Evolutionary conservation across 2,888 invertebrate species (phyloP).

Genomic region (Drosophila hawaiiensis): DNA sequence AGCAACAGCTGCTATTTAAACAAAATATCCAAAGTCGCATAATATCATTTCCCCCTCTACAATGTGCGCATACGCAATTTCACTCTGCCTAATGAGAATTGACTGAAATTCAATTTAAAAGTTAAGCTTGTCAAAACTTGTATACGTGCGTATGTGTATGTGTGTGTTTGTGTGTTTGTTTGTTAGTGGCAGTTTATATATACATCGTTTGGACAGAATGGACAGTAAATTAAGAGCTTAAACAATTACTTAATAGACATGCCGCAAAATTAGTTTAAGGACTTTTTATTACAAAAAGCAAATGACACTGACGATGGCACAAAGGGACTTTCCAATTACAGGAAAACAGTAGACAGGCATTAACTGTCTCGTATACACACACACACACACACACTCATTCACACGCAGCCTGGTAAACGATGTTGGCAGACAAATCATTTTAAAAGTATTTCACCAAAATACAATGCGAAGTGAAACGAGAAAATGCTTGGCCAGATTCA

Average conservation of each 20-base stretch:
- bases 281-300: slow-evolving; percentile 47
- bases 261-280: slow-evolving; percentile 79
- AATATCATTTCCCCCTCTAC: neutral
- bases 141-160: slow-evolving; percentile 6
- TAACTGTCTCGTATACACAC: slow-evolving; percentile 30
- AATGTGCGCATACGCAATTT: slow-evolving; percentile 19
- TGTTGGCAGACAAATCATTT: slow-evolving; percentile 72
- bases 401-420: slow-evolving; percentile 16
- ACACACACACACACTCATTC: slow-evolving; percentile 15
- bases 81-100: slow-evolving; percentile 39
- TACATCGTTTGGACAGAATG: slow-evolving; percentile 12
- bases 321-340: slow-evolving; percentile 72
- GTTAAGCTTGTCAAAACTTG: slow-evolving; percentile 33
- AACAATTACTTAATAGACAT: slow-evolving; percentile 79
- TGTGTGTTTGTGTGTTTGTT: slow-evolving; percentile 3
- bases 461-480: slow-evolving; percentile 59
- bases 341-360: slow-evolving; percentile 56
- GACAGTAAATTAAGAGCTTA: slow-evolving; percentile 73
- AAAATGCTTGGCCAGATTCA: slow-evolving; percentile 32
- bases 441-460: slow-evolving; percentile 70
- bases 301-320: slow-evolving; percentile 43
- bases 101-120: slow-evolving; percentile 55
- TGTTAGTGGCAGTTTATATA: slow-evolving; percentile 5
- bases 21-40: slow-evolving; percentile 7
- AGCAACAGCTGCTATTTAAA: slow-evolving; percentile 27